These are phyloP conservation scores for Physocephala rufipes DNA, from an alignment of 2,888 invertebrate species.

Conservation along the genomic window DNA sequence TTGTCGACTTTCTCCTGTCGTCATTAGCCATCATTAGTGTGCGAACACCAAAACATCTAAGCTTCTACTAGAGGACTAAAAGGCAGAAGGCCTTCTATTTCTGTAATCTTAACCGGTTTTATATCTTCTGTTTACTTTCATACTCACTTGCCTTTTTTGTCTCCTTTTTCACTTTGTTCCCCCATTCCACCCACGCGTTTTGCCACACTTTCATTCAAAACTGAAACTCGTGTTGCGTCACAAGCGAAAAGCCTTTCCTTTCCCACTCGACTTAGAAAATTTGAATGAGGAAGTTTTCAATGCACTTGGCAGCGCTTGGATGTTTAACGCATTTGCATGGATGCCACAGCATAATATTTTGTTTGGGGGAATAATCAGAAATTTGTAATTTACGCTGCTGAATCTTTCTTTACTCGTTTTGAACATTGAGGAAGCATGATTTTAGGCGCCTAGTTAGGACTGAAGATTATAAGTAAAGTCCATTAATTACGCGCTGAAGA, in stretches of 20 bases:
- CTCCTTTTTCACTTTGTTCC: no score
- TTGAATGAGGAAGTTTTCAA: conserved; percentile 14
- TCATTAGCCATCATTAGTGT: no score
- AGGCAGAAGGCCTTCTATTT: no score
- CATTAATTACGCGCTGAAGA: no score
- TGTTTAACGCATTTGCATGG: conserved; percentile 35
- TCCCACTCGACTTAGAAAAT: background rate
- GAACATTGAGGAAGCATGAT: background rate
- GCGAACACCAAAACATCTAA: no score
- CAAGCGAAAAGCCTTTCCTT: no score
- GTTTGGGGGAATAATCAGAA: conserved; percentile 11
- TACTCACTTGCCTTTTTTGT: background rate
- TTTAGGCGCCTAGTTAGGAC: background rate
- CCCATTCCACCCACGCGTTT: background rate
- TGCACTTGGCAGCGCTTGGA: conserved; percentile 32
- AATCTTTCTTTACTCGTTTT: background rate
- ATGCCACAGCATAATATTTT: conserved; percentile 25
- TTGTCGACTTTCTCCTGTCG: background rate
- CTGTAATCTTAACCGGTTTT: no score
- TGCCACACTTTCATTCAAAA: no score
- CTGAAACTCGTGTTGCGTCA: no score
- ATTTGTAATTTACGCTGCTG: conserved; percentile 9
- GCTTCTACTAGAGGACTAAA: no score
- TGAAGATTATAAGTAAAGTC: no score
- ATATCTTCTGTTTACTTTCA: no score